A percentile compares a stretch with the other conserved stretches of the same genome.
Evolutionary conservation across 2,888 invertebrate genomes (phyloP).

Genomic region (Aspidiotus destructor): DNA sequence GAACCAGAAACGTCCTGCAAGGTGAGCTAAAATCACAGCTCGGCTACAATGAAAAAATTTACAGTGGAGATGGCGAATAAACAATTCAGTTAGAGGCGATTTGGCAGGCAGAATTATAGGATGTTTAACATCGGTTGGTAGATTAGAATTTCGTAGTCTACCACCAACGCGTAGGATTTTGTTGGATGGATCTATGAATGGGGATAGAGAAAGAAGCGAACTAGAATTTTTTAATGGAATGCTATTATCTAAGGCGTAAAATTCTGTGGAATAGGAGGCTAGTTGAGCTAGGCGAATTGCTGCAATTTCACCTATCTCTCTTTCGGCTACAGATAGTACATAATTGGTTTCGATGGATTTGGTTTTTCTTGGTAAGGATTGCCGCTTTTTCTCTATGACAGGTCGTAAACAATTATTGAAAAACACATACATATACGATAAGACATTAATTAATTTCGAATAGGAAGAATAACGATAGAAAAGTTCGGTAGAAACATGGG

Average conservation of each 20-base stretch:
- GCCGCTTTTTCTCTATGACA: too few species aligned
- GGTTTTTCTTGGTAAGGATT: neutral
- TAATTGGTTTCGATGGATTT: neutral
- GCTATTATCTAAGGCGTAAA: neutral
- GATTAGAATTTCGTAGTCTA: conserved; percentile 8
- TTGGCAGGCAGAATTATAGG: neutral
- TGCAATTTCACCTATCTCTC: neutral
- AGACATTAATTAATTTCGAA: neutral
- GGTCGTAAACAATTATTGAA: neutral
- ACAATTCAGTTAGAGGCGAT: neutral
- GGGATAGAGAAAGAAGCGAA: neutral
- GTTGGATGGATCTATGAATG: neutral
- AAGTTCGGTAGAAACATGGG: too few species aligned
- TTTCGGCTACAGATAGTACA: neutral
- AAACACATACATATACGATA: conserved; percentile 4
- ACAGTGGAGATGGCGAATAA: neutral
- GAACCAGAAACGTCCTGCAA: neutral
- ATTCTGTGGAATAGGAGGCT: neutral
- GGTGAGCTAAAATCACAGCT: neutral
- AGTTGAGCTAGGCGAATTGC: neutral
- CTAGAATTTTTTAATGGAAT: neutral
- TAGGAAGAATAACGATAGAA: conserved; percentile 5
- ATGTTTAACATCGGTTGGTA: neutral
- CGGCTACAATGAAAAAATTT: neutral
- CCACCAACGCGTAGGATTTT: conserved; percentile 6